Evolutionary conservation across 2,113 vertebrate genomes (phyloP), one percentile per base, ranked within the genome.

Genomic region (Dicrurus megarhynchus): DNA sequence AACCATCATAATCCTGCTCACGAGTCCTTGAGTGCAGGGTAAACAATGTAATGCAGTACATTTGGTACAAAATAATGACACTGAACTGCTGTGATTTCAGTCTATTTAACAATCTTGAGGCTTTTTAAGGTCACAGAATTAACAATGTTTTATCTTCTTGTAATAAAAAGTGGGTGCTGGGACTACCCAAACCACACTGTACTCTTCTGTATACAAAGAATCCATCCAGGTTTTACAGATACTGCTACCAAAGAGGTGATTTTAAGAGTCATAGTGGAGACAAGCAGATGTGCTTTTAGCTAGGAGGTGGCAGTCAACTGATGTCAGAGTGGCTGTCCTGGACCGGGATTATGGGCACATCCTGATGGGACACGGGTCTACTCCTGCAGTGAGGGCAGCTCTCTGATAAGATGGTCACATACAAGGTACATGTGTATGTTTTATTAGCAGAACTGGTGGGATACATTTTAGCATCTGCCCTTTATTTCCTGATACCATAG

Each of bases 11-110:
- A 91, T 76, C 47, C 63, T 39, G 64, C 70, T 93, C 27, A 60
- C 85, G 74, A 71, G 59, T 91, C 80, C 60, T 95, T 92, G 81
- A 83, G 26, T 61, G 70, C n/a, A 73, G n/a, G 27, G 64, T 84
- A 93, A 89, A 92, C 86, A 89, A 49, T 7, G 30, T 74, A 89
- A 78, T 83, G 60, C 17, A 35, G 81, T 87, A 85, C 69, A 78
- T 77, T 90, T 56, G 79, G 61, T 75, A 50, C 27, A 80, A 85
- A 93, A 79, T 22, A 89, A 57, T 49, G 71, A 21, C 44, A 59
- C 5, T 15, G 44, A 94, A 39, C 50, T 84, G 22, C 21, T 71
- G 30, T 41, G 41, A 65, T 89, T 89, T 95, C 35, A 39, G 23
- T 60, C 67, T 52, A 0, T 50, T 80, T 64, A 73, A 61, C 15